These are phyloP conservation scores for Emydura subglobosa DNA, from an alignment of 2,113 vertebrate species.

Conservation along the genomic window DNA sequence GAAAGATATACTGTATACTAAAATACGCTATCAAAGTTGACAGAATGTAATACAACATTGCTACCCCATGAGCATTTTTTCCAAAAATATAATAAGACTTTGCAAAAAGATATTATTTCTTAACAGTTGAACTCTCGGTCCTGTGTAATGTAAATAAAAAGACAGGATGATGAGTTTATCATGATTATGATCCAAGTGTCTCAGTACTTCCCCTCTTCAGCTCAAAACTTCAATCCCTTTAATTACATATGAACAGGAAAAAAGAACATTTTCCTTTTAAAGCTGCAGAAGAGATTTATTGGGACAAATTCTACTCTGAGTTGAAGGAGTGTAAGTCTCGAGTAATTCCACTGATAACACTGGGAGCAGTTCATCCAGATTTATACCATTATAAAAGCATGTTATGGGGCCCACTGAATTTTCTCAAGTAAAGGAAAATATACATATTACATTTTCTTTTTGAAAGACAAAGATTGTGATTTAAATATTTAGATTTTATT, in stretches of 20 bases:
- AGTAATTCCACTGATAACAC: background rate
- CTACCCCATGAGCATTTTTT: background rate
- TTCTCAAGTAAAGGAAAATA: background rate
- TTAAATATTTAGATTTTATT: no score
- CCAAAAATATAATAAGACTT: background rate
- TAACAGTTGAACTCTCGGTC: background rate
- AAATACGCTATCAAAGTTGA: background rate
- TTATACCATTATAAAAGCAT: background rate
- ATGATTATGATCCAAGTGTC: background rate
- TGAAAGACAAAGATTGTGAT: no score
- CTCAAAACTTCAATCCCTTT: background rate
- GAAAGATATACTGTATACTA: background rate
- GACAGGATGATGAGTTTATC: background rate
- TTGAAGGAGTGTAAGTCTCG: background rate
- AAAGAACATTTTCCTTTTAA: background rate
- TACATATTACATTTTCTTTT: no score
- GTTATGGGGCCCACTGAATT: background rate
- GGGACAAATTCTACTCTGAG: background rate
- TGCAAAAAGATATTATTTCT: constrained; percentile 22
- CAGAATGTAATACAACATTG: background rate
- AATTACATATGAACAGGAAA: background rate
- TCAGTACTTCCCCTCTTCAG: background rate
- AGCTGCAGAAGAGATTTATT: background rate
- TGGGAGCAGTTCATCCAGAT: background rate
- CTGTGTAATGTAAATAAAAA: constrained; percentile 6